Conservation (phyloP, 2,888 invertebrate genomes). For the Gryllus longicercus region DNA sequence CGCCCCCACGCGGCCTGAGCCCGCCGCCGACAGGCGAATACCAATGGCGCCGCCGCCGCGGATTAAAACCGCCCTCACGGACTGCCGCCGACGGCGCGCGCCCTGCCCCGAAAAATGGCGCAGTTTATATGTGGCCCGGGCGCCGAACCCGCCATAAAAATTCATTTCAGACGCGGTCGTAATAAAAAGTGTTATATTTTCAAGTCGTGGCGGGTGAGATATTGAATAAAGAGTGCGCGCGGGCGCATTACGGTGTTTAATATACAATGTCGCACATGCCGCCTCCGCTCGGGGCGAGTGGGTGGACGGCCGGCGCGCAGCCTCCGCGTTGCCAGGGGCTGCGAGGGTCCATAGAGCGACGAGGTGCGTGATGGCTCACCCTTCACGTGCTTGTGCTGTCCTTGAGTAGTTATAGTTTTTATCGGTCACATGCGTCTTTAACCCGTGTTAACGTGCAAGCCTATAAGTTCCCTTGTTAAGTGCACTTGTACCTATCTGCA, state of each 20-base stretch:
- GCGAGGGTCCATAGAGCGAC: too few relatives aligned
- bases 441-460: too few relatives aligned
- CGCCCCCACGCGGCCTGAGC: neutral
- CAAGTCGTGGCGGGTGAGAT: constrained; percentile 17
- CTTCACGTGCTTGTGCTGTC: too few relatives aligned
- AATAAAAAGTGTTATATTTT: constrained; percentile 17
- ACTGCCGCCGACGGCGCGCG: neutral
- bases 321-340: too few relatives aligned
- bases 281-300: neutral
- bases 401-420: too few relatives aligned
- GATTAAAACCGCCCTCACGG: constrained; percentile 4
- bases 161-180: constrained; percentile 2
- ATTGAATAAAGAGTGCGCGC: neutral
- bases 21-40: neutral
- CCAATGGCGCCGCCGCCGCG: neutral
- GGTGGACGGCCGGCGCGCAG: neutral
- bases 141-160: constrained; percentile 5
- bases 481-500: too few relatives aligned
- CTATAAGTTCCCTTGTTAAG: too few relatives aligned
- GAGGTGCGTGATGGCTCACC: too few relatives aligned
- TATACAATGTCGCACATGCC: constrained; percentile 17
- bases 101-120: neutral
- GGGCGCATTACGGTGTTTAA: constrained; percentile 8
- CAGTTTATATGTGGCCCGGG: constrained; percentile 1
- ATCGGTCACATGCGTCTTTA: too few relatives aligned